Percentiles rank a stretch among this genome's conserved stretches.
Conservation (phyloP, 2,888 invertebrate species). For the Andrena praecox region DNA sequence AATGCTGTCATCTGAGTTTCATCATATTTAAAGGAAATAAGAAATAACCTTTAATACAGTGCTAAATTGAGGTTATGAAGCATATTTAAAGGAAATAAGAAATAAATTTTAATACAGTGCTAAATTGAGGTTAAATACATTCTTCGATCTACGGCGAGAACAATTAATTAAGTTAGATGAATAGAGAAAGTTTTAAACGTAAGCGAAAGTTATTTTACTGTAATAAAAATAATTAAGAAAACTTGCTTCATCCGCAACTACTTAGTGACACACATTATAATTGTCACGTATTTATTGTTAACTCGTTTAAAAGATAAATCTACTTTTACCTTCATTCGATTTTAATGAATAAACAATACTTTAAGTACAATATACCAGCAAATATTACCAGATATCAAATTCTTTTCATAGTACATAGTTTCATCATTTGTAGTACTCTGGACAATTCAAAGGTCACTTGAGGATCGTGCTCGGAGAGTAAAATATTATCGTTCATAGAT, state of each 20-base stretch:
- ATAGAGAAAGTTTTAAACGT: not conserved
- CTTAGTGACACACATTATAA: not conserved
- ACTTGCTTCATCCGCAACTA: not conserved
- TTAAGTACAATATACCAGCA: not conserved
- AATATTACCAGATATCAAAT: not conserved
- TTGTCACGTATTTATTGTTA: not conserved
- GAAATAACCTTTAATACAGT: constrained; percentile 2
- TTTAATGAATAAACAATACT: not conserved
- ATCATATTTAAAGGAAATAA: not conserved
- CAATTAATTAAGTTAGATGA: not conserved
- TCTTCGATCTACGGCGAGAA: not conserved
- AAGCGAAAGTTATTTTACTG: not conserved
- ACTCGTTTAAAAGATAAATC: not conserved
- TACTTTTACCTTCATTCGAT: not conserved
- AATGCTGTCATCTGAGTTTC: not conserved
- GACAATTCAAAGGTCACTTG: constrained; percentile 7
- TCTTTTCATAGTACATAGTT: not conserved
- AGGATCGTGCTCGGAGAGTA: not conserved
- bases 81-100: constrained; percentile 1
- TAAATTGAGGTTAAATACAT: constrained; percentile 12
- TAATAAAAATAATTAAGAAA: not conserved
- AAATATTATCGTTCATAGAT: constrained; percentile 8
- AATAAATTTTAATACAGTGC: not conserved
- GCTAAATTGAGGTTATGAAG: not conserved
- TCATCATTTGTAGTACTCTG: not conserved